phyloP scores from a whole-genome alignment of 37 sponge, comb jelly and placozoan genomes.

The Cladorhizidae sp. region DNA sequence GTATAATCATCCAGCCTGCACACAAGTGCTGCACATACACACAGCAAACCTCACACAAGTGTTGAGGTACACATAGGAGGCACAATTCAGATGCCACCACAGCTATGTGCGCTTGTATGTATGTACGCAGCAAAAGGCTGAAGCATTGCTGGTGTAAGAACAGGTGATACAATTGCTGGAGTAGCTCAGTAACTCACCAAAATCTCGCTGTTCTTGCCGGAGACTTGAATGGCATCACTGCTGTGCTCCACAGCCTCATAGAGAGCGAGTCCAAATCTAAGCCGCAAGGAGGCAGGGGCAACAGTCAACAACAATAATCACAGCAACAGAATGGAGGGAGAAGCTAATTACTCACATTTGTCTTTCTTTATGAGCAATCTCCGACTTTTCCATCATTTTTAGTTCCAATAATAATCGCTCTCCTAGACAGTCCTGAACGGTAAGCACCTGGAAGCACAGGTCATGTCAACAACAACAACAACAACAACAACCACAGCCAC shows the following conservation, averaged over 20 bases:
- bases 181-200: constrained; percentile 52
- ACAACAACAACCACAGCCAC: background rate
- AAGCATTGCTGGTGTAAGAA: too few species aligned
- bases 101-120: too few species aligned
- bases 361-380: constrained; percentile 13
- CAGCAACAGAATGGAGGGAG: background rate
- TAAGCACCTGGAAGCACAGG: background rate
- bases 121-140: too few species aligned
- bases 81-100: too few species aligned
- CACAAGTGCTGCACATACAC: too few species aligned
- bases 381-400: constrained; percentile 39
- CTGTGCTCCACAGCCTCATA: constrained; percentile 56
- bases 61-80: too few species aligned
- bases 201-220: constrained; percentile 26
- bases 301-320: background rate
- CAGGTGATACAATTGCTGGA: too few species aligned
- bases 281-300: background rate
- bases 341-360: constrained; percentile 25
- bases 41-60: too few species aligned
- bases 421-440: constrained; percentile 5
- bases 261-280: constrained; percentile 56
- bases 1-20: too few species aligned
- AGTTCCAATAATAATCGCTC: constrained; percentile 1
- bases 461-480: too few species aligned
- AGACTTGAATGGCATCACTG: constrained; percentile 67